phyloP scores from a whole-genome alignment of 2,113 vertebrate species.

The Sinocyclocheilus grahami region DNA sequence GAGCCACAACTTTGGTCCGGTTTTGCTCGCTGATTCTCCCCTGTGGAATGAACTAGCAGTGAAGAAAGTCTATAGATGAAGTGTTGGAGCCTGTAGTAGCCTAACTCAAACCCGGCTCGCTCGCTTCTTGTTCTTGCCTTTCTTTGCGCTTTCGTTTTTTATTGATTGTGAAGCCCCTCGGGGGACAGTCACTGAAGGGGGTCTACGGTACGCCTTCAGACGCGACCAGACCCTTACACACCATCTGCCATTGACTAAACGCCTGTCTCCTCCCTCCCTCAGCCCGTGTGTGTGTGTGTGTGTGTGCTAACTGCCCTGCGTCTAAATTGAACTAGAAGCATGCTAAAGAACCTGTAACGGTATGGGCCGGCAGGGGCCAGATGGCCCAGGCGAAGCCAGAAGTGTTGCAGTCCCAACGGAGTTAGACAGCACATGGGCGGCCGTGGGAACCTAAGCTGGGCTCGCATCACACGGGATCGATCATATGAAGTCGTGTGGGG shows the following conservation, averaged over 20 bases:
- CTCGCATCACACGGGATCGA: conserved; percentile 80
- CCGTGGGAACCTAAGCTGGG: conserved; percentile 79
- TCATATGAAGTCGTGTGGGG: conserved; percentile 70
- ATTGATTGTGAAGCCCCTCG: conserved; percentile 89
- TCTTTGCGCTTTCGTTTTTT: conserved; percentile 94
- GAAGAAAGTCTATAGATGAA: too few relatives aligned
- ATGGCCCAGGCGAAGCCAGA: conserved; percentile 75
- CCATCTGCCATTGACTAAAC: conserved; percentile 98
- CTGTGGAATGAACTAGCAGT: too few relatives aligned
- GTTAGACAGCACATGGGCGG: conserved; percentile 76
- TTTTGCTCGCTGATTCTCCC: too few relatives aligned
- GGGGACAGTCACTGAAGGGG: conserved; percentile 73
- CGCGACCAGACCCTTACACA: conserved; percentile 93
- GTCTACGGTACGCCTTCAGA: conserved; percentile 94
- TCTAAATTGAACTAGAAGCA: conserved; percentile 74
- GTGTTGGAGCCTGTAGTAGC: too few relatives aligned
- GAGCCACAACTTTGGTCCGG: too few relatives aligned
- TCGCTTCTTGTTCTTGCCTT: conserved; percentile 89
- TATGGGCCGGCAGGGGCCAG: conserved; percentile 73
- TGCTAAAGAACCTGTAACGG: conserved; percentile 78
- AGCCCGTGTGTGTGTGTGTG: conserved; percentile 81
- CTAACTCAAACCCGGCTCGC: too few relatives aligned
- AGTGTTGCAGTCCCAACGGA: conserved; percentile 67
- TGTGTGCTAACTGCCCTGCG: conserved; percentile 54
- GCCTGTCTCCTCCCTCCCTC: conserved; percentile 82